A percentile compares a stretch with the other conserved stretches of the same genome.
Conservation (phyloP, 1,140 invertebrate genomes). For the Meteorus sp. region DNA sequence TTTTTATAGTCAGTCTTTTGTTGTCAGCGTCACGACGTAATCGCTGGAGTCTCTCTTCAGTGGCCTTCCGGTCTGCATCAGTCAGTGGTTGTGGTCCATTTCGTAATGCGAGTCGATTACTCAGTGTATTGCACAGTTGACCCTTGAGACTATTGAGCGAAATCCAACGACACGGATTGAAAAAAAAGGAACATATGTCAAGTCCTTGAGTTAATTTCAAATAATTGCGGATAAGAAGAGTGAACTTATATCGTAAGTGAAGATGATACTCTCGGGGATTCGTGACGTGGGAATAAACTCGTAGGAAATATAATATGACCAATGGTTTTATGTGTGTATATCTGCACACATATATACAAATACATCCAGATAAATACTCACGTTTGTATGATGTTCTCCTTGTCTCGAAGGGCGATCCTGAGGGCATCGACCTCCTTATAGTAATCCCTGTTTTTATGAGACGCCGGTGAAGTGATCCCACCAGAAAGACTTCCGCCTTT, state of each 20-base stretch:
- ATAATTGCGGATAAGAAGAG: not conserved
- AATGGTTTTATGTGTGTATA: too few species aligned
- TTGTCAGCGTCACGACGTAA: constrained; percentile 72
- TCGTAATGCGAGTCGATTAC: constrained; percentile 53
- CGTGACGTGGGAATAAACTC: not conserved
- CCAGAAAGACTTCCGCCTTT: constrained; percentile 63
- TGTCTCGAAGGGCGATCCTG: constrained; percentile 73
- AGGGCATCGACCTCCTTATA: constrained; percentile 72
- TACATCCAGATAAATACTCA: constrained; percentile 33
- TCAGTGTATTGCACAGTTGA: constrained; percentile 64
- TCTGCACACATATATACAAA: not conserved
- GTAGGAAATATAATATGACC: too few species aligned
- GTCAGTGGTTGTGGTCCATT: constrained; percentile 54
- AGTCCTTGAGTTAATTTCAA: not conserved
- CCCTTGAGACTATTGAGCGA: constrained; percentile 58
- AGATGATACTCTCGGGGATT: not conserved
- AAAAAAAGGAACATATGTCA: not conserved
- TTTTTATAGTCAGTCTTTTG: constrained; percentile 73
- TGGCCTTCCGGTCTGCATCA: constrained; percentile 65
- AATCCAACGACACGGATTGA: not conserved
- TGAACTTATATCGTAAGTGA: not conserved
- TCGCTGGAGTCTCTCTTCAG: constrained; percentile 69
- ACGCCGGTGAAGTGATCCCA: constrained; percentile 53
- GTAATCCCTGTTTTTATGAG: constrained; percentile 56
- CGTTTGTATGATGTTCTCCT: constrained; percentile 80